These are phyloP conservation scores for Drosophila navojoa DNA, from an alignment of 1,140 invertebrate species.

Conservation along the genomic window DNA sequence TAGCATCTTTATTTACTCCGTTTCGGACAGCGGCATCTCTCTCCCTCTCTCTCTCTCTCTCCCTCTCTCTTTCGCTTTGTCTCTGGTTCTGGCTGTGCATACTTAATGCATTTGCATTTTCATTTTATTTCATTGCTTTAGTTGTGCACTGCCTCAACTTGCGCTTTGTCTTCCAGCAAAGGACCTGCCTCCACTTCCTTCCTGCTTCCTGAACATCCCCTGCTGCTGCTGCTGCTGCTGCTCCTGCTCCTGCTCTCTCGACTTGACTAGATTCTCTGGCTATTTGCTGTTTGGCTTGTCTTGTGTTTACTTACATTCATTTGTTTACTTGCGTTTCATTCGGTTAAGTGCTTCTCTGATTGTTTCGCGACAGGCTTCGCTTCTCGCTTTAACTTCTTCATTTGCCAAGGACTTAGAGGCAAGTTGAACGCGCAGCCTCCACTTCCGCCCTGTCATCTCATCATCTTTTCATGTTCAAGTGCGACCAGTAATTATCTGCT, in stretches of 20 bases:
- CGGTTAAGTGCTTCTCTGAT: constrained; percentile 81
- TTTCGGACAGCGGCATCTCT: constrained; percentile 9
- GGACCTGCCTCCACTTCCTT: not conserved
- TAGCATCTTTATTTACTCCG: constrained; percentile 18
- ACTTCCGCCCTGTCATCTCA: constrained; percentile 5
- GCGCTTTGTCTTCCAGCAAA: constrained; percentile 19
- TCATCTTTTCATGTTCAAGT: constrained; percentile 9
- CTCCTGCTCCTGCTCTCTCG: constrained; percentile 12
- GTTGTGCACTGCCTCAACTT: constrained; percentile 56
- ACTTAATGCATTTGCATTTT: constrained; percentile 77
- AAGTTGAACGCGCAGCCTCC: not conserved
- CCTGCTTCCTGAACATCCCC: no score
- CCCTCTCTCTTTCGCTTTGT: not conserved
- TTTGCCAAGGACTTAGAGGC: constrained; percentile 2
- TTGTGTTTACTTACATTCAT: constrained; percentile 76
- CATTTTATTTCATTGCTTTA: constrained; percentile 78
- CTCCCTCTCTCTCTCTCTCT: not conserved
- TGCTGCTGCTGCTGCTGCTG: not conserved
- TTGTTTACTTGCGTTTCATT: constrained; percentile 82
- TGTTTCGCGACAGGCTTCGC: constrained; percentile 61
- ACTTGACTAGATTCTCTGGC: constrained; percentile 15
- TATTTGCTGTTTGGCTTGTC: constrained; percentile 69
- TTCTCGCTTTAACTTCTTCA: constrained; percentile 31
- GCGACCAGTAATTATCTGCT: constrained; percentile 41
- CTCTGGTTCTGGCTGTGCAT: constrained; percentile 51